Evolutionary conservation across 1,140 invertebrate genomes (phyloP).

Genomic region (Parasteatoda tepidariorum): DNA sequence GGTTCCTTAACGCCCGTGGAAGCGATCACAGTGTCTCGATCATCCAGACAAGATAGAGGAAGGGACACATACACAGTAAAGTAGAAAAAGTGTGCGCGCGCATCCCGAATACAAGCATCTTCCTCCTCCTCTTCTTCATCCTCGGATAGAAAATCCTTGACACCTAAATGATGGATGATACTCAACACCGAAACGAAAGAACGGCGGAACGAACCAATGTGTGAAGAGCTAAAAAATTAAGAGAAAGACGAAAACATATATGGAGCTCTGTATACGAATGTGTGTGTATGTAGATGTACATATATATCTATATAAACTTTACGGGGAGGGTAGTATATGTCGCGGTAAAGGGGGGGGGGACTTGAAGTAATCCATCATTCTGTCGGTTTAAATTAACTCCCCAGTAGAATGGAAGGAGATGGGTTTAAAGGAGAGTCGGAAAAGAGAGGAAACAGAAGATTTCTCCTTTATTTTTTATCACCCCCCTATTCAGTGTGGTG

Average conservation of each 20-base stretch:
- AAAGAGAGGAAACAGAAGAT: background rate
- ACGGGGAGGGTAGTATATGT: background rate
- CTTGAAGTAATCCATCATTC: slow-evolving; percentile 34
- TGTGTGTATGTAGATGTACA: slow-evolving; percentile 17
- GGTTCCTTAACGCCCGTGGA: background rate
- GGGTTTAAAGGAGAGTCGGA: background rate
- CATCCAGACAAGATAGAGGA: background rate
- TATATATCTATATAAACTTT: slow-evolving; percentile 51
- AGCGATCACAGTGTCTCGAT: background rate
- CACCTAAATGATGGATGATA: slow-evolving; percentile 48
- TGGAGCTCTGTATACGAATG: slow-evolving; percentile 21
- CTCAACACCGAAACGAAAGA: slow-evolving; percentile 38
- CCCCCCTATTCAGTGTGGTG: background rate
- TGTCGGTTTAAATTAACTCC: slow-evolving; percentile 56
- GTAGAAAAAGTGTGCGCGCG: slow-evolving; percentile 8
- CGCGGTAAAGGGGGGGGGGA: background rate
- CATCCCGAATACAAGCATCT: slow-evolving; percentile 7
- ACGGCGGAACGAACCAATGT: background rate
- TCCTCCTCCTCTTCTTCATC: slow-evolving; percentile 12
- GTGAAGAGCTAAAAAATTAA: slow-evolving; percentile 52
- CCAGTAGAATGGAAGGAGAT: slow-evolving; percentile 29
- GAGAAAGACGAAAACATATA: slow-evolving; percentile 39
- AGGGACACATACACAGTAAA: background rate
- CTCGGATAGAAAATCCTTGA: slow-evolving; percentile 46
- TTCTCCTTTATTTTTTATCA: background rate